Evolutionary conservation across 2,797 vertebrate genomes (phyloP).

Genomic region (Delichon dasypus): DNA sequence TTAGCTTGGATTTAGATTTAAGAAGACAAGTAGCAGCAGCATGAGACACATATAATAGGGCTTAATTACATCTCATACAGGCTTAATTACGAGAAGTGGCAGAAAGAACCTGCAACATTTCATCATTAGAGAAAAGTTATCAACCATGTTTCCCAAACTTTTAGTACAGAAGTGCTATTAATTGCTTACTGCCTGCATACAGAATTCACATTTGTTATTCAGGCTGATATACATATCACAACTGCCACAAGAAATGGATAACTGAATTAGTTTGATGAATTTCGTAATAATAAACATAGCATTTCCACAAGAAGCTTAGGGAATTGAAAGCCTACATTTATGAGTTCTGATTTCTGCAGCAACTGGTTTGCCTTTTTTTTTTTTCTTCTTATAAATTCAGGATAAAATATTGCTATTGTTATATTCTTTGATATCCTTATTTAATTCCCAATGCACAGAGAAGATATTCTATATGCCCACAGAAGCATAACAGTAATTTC

Average conservation of each 20-base stretch:
- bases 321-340: not conserved
- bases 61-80: conserved; percentile 40
- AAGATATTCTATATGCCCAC: not conserved
- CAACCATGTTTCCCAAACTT: conserved; percentile 10
- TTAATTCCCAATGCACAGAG: not conserved
- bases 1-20: conserved; percentile 21
- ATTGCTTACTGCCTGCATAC: not conserved
- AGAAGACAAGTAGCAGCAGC: conserved; percentile 10
- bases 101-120: conserved; percentile 42
- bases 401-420: not conserved
- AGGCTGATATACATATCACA: not conserved
- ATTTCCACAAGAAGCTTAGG: not conserved
- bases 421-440: not conserved
- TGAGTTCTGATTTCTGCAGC: not conserved
- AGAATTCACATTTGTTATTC: not conserved
- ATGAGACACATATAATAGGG: conserved; percentile 15
- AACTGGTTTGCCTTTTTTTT: not conserved
- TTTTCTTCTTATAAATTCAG: not conserved
- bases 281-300: not conserved
- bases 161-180: not conserved
- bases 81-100: conserved; percentile 38
- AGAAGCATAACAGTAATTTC: not conserved
- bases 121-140: conserved; percentile 9
- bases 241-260: not conserved
- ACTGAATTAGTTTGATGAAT: conserved; percentile 18